Evolutionary conservation across 2,797 vertebrate genomes (phyloP), one percentile per base, ranked within the genome.

Genomic region (Myiothlypis coronata): DNA sequence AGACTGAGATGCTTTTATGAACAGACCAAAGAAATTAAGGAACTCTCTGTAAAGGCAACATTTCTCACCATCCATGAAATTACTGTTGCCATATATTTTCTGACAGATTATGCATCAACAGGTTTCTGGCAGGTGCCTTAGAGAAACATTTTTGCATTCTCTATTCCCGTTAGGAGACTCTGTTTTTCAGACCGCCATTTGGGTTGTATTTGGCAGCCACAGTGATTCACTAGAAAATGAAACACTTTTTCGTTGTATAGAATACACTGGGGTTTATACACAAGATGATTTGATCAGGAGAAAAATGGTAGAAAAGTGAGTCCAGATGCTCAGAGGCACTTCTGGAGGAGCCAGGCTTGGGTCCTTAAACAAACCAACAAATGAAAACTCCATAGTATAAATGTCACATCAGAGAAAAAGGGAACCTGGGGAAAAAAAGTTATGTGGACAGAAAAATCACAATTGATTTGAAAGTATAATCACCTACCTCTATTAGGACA

Each of bases 171-270:
- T 69, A 86, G 65, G 37, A 85, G 37, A 55, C 64, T 68, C 39
- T 69, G 55, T 59, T 88, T 57, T 72, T 94, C 61, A 90, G 39
- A 27, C 50, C 71, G n/a, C 34, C n/a, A 15, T 85, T 94, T 80
- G 82, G 44, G 44, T 80, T 92, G 41, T 67, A 49, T 77, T 93
- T 94, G 93, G 82, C 91, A 94, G 68, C 21, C 44, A 35, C 49
- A 63, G 68, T 23, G 70, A 68, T 71, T 83, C 87, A 53, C 32
- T 43, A 77, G 89, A 96, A 96, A 96, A 96, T 94, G 95, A 96
- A 96, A 96, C 95, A 96, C 95, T 95, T 96, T 95, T 87, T 94
- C 49, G 85, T 85, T 85, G 37, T 37, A 60, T 34, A 47, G 53
- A 64, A 57, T 61, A 50, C n/a, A 37, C 23, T 79, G 8, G 23